A percentile compares a stretch with the other conserved stretches of the same genome.
Conservation (phyloP, 2,888 invertebrate species). For the Lithophane socia region DNA sequence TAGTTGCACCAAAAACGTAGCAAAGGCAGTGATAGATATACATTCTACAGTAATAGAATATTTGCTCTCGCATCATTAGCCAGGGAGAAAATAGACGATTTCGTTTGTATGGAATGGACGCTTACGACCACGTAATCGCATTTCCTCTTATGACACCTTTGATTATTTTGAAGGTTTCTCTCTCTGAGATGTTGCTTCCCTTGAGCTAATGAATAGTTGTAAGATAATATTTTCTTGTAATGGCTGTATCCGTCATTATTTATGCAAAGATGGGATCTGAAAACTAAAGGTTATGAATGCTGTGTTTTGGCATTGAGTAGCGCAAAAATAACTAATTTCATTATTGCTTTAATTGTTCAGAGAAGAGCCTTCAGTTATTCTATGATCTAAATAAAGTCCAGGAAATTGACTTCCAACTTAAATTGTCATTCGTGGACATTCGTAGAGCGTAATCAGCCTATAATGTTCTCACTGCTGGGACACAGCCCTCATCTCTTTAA, state of each 20-base stretch:
- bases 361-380: no score
- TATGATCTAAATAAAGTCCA: not conserved
- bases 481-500: no score
- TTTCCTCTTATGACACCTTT: not conserved
- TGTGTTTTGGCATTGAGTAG: conserved; percentile 25
- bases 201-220: conserved; percentile 23
- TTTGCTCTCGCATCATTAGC: not conserved
- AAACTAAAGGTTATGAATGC: conserved; percentile 17
- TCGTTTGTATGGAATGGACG: not conserved
- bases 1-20: no score
- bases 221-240: conserved; percentile 13
- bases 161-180: conserved; percentile 21
- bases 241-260: conserved; percentile 7
- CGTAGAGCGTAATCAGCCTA: no score
- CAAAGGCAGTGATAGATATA: no score
- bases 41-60: no score
- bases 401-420: no score
- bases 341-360: not conserved
- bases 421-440: not conserved
- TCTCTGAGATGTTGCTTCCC: not conserved
- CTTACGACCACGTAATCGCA: no score
- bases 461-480: no score
- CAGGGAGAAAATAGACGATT: not conserved
- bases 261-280: conserved; percentile 28
- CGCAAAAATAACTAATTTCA: not conserved